Base-by-base conservation (phyloP, 2,113 vertebrate genomes). In the Phainopepla nitens region DNA sequence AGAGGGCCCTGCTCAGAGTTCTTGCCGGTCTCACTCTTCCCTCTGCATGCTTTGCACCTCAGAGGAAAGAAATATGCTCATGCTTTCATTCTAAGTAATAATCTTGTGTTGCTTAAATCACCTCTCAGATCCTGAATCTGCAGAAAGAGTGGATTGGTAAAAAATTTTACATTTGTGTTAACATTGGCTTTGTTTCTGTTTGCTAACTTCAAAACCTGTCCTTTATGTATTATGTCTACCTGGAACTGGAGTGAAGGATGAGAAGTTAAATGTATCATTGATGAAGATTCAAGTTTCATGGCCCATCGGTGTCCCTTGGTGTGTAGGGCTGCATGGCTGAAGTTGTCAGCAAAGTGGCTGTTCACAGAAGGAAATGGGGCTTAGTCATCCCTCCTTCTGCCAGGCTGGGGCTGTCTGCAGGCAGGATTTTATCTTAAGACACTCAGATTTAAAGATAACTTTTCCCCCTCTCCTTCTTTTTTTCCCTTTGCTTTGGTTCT, bases 391-490 rank as follows among this genome's bases (percentile, higher is more conserved):
- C 21, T 57, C 44, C 68, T 79, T 41, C 72, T 91, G 73, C 49
- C 53, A 64, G 17, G 36, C 41, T 69, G 69, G 29, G 36, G 23
- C 80, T 88, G 19, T 65, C 81, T 93, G 45, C 61, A 91, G 78
- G 36, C 28, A 82, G 75, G 78, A 60, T 62, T 91, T 89, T 89
- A 33, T 51, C 62, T 78, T 45, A 51, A 45, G 25, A 57, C 17
- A 66, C n/a, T 39, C 19, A 44, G 29, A 77, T 57, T 64, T 87
- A 82, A 85, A 82, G 27, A 47, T 54, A 66, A 88, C 5, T 56
- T 77, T 35, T 2, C 0, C 25, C 39, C 6, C 4, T 1, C 3
- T 1, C 1, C 0, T 5, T 21, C 27, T 47, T 27, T n/a, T 12
- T 18, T 4, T 3, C 15, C 5, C 11, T 64, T 90, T 66, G 15